Evolutionary conservation across 2,113 vertebrate genomes (phyloP), one percentile per base, ranked within the genome.

Genomic region (Baryphthengus martii): DNA sequence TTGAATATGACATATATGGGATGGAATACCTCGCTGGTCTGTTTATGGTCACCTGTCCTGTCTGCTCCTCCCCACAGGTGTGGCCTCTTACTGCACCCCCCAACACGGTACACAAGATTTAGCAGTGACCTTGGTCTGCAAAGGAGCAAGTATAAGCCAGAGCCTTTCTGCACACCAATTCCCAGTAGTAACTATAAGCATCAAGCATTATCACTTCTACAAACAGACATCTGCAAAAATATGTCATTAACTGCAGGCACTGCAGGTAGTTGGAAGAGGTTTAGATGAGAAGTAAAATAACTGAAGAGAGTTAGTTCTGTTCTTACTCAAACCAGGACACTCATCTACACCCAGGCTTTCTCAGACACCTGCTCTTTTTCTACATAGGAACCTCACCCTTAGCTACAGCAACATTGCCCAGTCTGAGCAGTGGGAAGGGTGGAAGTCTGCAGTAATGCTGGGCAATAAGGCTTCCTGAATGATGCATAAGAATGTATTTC

Each of bases 401-500:
- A 17, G 42, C 55, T 33, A 35, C 47, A 31, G 40, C 31, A 80
- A 20, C 0, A 0, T 44, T 24, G 21, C 31, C 59, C 40, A 45
- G 21, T 37, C 18, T 62, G 31, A 81, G 45, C 13, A 3, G 25
- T 2, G 28, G 15, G 8, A 71, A 50, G 20, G n/a, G 17, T 4
- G 8, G 61, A 55, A 63, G 26, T 45, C 4, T 0, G 67, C 56
- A 52, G 13, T 8, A 50, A 33, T 3, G 2, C 19, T 3, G 1
- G 40, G 39, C 56, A 81, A 33, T 33, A 49, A 31, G 33, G 40
- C 44, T 81, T 72, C 28, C 58, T 9, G 4, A 68, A 28, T 3
- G 10, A 16, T 17, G 17, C n/a, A 11, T 1, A 4, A 58, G 9
- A 33, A 86, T 47, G 20, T 20, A 61, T 15, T 78, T 79, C 29